Evolutionary conservation across 2,888 invertebrate genomes (phyloP).

Genomic region (Protophormia terraenovae): DNA sequence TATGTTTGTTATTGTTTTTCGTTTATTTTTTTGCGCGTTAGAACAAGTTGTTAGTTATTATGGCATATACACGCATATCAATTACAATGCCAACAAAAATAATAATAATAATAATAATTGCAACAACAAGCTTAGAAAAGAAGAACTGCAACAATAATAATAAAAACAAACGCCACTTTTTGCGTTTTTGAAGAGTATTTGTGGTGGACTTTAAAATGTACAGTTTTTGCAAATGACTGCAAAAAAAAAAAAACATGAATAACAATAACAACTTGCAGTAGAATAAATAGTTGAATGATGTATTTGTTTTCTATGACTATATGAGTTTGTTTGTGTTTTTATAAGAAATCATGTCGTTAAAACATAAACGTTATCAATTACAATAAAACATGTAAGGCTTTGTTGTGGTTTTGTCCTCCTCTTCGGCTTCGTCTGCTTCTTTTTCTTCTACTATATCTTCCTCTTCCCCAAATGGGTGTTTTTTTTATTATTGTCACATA

Average conservation of each 20-base stretch:
- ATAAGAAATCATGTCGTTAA: constrained; percentile 52
- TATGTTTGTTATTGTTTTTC: background rate
- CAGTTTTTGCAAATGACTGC: constrained; percentile 62
- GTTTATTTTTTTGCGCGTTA: constrained; percentile 52
- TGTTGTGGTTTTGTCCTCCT: constrained; percentile 58
- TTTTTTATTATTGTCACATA: background rate
- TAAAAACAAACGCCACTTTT: constrained; percentile 46
- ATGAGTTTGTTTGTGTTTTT: background rate
- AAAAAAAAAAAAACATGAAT: constrained; percentile 43
- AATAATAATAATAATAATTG: constrained; percentile 3
- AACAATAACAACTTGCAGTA: constrained; percentile 49
- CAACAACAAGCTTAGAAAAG: constrained; percentile 14
- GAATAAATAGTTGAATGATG: background rate
- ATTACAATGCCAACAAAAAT: constrained; percentile 64
- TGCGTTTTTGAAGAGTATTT: background rate
- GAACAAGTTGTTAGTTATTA: constrained; percentile 66
- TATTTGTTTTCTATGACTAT: background rate
- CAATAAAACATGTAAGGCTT: constrained; percentile 63
- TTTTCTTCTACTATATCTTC: too few species aligned
- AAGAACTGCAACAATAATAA: constrained; percentile 56
- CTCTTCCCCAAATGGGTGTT: too few species aligned
- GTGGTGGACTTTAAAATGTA: constrained; percentile 61
- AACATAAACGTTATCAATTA: constrained; percentile 66
- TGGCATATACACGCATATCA: constrained; percentile 65
- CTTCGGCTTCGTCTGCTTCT: background rate